Evolutionary conservation across 2,797 vertebrate genomes (phyloP).

Genomic region (Poecilia gillii): DNA sequence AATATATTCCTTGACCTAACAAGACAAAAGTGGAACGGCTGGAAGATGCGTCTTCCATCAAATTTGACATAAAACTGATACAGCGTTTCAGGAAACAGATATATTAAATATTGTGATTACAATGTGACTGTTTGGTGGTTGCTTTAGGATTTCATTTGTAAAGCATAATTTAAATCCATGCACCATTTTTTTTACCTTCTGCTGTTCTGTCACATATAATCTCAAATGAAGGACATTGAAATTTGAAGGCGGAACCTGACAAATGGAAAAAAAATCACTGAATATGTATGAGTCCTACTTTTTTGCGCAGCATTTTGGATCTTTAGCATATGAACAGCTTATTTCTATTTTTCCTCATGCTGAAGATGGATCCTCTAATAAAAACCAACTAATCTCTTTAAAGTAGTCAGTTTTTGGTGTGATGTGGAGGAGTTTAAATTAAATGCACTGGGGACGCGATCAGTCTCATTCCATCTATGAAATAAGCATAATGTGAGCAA

Average conservation of each 20-base stretch:
- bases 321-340: not conserved
- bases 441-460: constrained; percentile 7
- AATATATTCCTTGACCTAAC: not conserved
- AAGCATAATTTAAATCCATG: not conserved
- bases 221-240: not conserved
- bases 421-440: constrained; percentile 12
- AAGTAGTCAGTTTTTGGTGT: not conserved
- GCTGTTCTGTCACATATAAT: not conserved
- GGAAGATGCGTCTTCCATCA: not conserved
- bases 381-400: not conserved
- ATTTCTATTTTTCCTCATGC: not conserved
- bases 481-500: constrained; percentile 28
- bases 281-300: not conserved
- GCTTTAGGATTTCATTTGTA: not conserved
- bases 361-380: not conserved
- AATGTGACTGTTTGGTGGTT: not conserved
- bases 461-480: constrained; percentile 25
- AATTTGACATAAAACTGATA: not conserved
- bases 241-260: not conserved
- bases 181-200: not conserved
- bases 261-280: not conserved
- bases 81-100: not conserved
- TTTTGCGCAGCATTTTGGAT: not conserved
- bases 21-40: not conserved
- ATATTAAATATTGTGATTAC: not conserved